Evolutionary conservation across 2,888 invertebrate genomes (phyloP).

Genomic region (Caenorhabditis afra): DNA sequence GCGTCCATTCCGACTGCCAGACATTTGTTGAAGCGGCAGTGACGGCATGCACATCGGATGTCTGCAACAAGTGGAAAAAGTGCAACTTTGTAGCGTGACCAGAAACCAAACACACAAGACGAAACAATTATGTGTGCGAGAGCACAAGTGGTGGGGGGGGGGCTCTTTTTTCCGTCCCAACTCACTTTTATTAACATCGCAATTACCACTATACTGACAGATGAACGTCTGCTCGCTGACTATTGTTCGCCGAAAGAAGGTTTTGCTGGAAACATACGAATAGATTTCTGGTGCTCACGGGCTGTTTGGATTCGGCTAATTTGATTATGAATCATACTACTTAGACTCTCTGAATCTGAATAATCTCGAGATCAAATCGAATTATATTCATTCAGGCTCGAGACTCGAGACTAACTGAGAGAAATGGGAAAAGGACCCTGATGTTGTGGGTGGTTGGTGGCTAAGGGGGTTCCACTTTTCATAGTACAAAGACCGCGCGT

Average conservation of each 20-base stretch:
- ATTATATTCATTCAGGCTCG: not conserved
- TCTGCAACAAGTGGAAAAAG: conserved; percentile 61
- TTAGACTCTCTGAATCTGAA: not conserved
- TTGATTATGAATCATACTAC: conserved; percentile 17
- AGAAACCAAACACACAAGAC: conserved; percentile 14
- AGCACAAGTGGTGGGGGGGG: not conserved
- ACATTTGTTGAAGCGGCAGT: conserved; percentile 80
- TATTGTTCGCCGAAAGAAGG: conserved; percentile 80
- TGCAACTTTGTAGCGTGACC: conserved; percentile 14
- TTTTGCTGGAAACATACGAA: conserved; percentile 73
- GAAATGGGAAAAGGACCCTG: no score
- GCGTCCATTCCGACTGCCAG: conserved; percentile 80
- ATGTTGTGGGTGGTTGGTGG: not conserved
- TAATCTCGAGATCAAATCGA: no score
- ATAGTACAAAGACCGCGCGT: conserved; percentile 35
- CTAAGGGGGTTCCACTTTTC: not conserved
- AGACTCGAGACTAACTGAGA: conserved; percentile 15
- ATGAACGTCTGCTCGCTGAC: conserved; percentile 80
- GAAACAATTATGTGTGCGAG: conserved; percentile 13
- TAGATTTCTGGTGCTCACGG: conserved; percentile 1
- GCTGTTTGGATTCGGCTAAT: not conserved
- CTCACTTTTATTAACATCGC: conserved; percentile 80
- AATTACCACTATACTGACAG: conserved; percentile 80
- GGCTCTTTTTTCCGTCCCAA: no score
- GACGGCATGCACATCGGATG: conserved; percentile 78